Percentiles rank a stretch among this genome's conserved stretches.
phyloP scores from a whole-genome alignment of 2,888 invertebrate genomes.

The Drosophila barbarae region DNA sequence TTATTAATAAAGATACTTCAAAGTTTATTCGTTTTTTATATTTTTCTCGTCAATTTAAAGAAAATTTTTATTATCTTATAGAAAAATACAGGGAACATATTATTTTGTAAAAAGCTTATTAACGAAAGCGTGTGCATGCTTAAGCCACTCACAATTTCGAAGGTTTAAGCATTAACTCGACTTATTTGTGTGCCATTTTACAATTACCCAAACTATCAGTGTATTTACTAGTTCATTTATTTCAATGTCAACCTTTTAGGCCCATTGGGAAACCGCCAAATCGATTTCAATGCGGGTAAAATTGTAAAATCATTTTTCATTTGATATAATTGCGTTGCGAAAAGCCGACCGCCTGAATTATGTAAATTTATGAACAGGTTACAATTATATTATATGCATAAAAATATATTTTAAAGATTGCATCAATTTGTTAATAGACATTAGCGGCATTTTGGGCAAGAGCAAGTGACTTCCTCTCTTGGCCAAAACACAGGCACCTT shows the following conservation, averaged over 20 bases:
- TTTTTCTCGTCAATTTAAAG: background rate
- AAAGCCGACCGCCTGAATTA: slow-evolving; percentile 10
- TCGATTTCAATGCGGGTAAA: background rate
- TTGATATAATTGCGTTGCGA: background rate
- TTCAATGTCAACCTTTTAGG: background rate
- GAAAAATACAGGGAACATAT: background rate
- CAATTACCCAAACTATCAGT: background rate
- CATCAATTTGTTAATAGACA: slow-evolving; percentile 25
- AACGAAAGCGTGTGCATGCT: background rate
- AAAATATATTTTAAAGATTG: slow-evolving; percentile 11
- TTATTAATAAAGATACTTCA: too few relatives aligned
- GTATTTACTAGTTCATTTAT: slow-evolving; percentile 1
- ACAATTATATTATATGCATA: slow-evolving; percentile 9
- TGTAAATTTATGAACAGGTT: slow-evolving; percentile 10
- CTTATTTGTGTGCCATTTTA: background rate
- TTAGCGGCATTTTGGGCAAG: slow-evolving; percentile 1
- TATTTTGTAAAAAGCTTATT: too few relatives aligned
- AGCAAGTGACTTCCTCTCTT: slow-evolving; percentile 15
- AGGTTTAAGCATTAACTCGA: background rate
- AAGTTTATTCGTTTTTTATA: too few relatives aligned
- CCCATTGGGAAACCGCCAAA: background rate
- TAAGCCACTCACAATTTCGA: background rate
- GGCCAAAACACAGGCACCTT: slow-evolving; percentile 14
- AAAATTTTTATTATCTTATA: background rate
- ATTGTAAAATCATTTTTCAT: background rate